Evolutionary conservation across 64 coral and sea anemone genomes (phyloP), one percentile per base, ranked within the genome.

Genomic region (Catalaphyllia jardinei): DNA sequence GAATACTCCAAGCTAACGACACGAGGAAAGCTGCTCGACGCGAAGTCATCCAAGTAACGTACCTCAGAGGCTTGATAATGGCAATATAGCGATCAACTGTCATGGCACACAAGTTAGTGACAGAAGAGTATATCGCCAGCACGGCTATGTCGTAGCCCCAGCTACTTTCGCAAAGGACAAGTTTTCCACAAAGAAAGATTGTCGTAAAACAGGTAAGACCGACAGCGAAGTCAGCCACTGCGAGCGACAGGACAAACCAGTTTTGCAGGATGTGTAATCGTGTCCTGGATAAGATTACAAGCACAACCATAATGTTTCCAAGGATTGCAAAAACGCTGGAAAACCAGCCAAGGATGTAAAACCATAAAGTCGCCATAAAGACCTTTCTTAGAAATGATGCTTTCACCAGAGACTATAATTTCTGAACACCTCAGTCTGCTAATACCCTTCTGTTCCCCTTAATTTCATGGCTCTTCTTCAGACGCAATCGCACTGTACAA

Each of bases 291-390:
- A 38, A 7, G 8, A 77, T 77, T 11, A 77, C 2, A 27, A 24
- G 25, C 11, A 77, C 1, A 10, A 77, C 20, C 15, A 77, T 11
- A 77, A 22, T 7, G 12, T 77, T 77, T 77, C 75, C 75, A 77
- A 77, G 18, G 12, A 77, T 49, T 51, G 75, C 75, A 0, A 77
- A 4, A 77, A 8, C 31, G 42, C 18, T 77, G 8, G 75, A 46
- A 52, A 77, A 24, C 75, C 75, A 77, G 51, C 38, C 46, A 25
- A 77, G 4, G 51, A 77, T 77, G 42, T 54, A 77, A 77, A 77
- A 77, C 75, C 75, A 77, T 3, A 18, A 52, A 19, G 50, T 77
- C 19, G 24, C 51, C 1, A 52, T 24, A 46, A 39, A 39, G 38
- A 39, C 2, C 38, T 39, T 39, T 39, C 38, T 39, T 4, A 39